These are phyloP conservation scores for Hemicrepidius hirtus DNA, from an alignment of 2,888 invertebrate genomes.

Conservation along the genomic window DNA sequence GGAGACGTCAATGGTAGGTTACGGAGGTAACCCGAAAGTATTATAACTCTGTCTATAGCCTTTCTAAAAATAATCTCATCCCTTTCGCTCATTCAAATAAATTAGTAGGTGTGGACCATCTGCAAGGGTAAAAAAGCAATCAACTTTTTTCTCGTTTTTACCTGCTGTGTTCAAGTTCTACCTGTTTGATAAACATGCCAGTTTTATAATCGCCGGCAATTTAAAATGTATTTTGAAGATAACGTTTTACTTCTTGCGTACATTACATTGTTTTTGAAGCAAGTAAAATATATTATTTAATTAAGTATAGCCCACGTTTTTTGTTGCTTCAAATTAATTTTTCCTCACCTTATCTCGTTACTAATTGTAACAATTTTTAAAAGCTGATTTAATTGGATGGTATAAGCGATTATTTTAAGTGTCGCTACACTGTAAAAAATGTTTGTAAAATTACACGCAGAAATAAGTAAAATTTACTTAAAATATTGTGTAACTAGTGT, in stretches of 20 bases:
- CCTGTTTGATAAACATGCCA: constrained; percentile 55
- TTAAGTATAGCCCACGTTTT: constrained; percentile 41
- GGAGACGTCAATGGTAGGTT: constrained; percentile 1
- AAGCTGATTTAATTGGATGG: constrained; percentile 48
- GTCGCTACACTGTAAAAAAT: no score
- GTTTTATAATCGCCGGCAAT: constrained; percentile 46
- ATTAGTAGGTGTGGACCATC: constrained; percentile 56
- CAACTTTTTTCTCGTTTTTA: constrained; percentile 52
- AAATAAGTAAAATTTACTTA: no score
- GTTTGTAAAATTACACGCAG: no score
- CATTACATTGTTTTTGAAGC: constrained; percentile 40
- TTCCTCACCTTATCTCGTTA: constrained; percentile 43
- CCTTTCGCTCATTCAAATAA: constrained; percentile 48
- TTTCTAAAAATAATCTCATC: constrained; percentile 44
- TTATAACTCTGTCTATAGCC: constrained; percentile 29
- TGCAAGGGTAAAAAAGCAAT: constrained; percentile 56
- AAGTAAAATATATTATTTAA: constrained; percentile 48
- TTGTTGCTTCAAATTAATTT: constrained; percentile 40
- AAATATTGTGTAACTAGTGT: no score
- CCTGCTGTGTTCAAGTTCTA: constrained; percentile 50
- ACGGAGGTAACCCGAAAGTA: constrained; percentile 13
- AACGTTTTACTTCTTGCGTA: constrained; percentile 41
- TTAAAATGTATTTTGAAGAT: constrained; percentile 46
- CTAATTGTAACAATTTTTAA: constrained; percentile 54
- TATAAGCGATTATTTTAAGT: constrained; percentile 48